phyloP scores from a whole-genome alignment of 2,113 vertebrate genomes.

The Ifrita kowaldi region DNA sequence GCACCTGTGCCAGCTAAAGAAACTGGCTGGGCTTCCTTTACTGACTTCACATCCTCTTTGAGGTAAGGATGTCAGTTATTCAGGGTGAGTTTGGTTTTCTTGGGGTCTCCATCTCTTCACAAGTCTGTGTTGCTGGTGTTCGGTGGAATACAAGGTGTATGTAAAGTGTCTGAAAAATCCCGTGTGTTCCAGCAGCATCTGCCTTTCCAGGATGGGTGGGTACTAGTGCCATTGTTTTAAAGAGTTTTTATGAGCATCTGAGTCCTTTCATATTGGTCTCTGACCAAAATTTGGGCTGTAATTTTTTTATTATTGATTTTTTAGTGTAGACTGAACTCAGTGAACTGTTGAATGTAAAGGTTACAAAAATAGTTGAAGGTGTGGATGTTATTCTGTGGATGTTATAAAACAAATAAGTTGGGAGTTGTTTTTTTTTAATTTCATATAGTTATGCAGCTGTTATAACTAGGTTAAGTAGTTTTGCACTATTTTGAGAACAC shows the following conservation, averaged over 20 bases:
- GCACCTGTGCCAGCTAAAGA: conserved; percentile 76
- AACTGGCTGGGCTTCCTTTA: conserved; percentile 92
- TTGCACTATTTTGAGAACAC: neutral
- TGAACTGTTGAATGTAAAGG: neutral
- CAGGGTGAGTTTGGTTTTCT: neutral
- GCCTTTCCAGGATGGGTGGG: neutral
- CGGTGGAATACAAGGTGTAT: neutral
- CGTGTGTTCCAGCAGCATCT: fast-evolving
- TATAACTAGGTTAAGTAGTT: neutral
- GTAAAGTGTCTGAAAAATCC: neutral
- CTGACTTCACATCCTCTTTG: conserved; percentile 83
- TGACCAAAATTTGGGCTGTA: neutral
- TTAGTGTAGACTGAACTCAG: neutral
- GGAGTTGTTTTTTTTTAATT: neutral
- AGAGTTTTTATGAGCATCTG: neutral
- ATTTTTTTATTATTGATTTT: neutral
- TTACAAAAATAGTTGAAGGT: neutral
- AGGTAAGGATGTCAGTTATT: conserved; percentile 69
- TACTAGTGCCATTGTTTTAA: neutral
- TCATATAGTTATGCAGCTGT: neutral
- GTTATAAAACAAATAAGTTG: neutral
- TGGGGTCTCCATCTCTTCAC: neutral
- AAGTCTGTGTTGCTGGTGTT: neutral
- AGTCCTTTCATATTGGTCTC: neutral
- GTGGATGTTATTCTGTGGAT: neutral